Base-by-base conservation (phyloP, 1,140 invertebrate species). In the Formica exsecta region DNA sequence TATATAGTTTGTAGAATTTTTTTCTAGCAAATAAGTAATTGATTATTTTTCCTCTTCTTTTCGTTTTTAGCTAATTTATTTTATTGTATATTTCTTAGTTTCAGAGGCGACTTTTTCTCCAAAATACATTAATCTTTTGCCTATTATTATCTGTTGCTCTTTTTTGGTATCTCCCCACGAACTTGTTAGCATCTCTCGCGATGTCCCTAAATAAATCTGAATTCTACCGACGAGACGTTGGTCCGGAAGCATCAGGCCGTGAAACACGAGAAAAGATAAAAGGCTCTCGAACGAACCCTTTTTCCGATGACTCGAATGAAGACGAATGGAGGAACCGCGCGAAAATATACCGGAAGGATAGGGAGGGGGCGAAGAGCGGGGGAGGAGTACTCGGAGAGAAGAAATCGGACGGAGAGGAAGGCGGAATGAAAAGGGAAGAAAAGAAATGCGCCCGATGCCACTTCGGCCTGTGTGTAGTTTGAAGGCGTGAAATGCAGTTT, bases 241-340 rank as follows among this genome's bases (percentile, higher is more conserved):
- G 54, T 61, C 79, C 80, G 77, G 79, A 86, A 77, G 80, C 75
- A 89, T 88, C 87, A 77, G 75, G 68, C 59, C 81, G 61, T 62
- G 87, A 83, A 91, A 85, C 64, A 85, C 81, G 86, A 86, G 65
- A 38, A 89, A 89, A 89, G 89, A 91, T 91, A 92, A 92, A 91
- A 86, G 81, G 77, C 75, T 89, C 65, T 79, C 77, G 83, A 83
- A 68, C 80, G 77, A 84, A 83, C 64, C 71, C 79, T 70, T 84
- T 87, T 86, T 87, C 86, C 81, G 77, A 70, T 62, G 68, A 64
- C 32, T 71, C 54, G 73, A 92, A 92, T 91, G 90, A 93, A 93
- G 92, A 93, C 91, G 87, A 89, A 93, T 93, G 90, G 85, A 89
- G 87, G 88, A 90, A 89, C 73, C 77, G 88, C 77, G 87, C 77